A percentile compares a stretch with the other conserved stretches of the same genome.
phyloP scores from a whole-genome alignment of 2,113 vertebrate species.

The Acanthochromis polyacanthus region DNA sequence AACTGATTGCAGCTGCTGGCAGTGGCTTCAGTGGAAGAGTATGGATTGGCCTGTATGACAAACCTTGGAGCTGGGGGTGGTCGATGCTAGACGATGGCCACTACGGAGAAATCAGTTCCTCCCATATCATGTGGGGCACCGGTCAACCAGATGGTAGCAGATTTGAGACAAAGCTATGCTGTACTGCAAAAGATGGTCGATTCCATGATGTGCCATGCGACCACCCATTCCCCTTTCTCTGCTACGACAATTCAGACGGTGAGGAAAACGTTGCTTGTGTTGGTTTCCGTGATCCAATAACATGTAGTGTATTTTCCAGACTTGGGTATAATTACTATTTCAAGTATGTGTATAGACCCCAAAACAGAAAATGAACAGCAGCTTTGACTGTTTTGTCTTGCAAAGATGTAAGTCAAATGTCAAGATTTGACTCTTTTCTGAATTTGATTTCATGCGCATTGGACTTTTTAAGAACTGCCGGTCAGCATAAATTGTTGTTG shows the following conservation, averaged over 20 bases:
- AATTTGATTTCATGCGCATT: too few relatives aligned
- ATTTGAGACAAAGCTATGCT: neutral
- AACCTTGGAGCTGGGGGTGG: neutral
- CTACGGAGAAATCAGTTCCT: too few relatives aligned
- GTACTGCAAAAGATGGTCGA: fast-evolving
- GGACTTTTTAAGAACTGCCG: too few relatives aligned
- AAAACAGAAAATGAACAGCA: too few relatives aligned
- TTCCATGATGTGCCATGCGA: fast-evolving
- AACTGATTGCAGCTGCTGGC: neutral
- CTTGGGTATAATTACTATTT: too few relatives aligned
- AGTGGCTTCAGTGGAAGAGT: neutral
- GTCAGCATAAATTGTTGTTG: too few relatives aligned
- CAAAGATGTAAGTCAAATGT: too few relatives aligned
- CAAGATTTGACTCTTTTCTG: too few relatives aligned
- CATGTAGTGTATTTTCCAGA: too few relatives aligned
- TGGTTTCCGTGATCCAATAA: too few relatives aligned
- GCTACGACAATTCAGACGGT: neutral
- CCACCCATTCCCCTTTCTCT: fast-evolving
- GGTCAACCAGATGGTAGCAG: neutral
- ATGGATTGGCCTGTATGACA: neutral
- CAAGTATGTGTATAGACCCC: too few relatives aligned
- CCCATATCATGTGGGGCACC: fast-evolving
- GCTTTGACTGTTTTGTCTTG: too few relatives aligned
- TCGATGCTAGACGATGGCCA: neutral
- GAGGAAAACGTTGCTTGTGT: neutral